Conservation (phyloP, 1,140 invertebrate species). For the Babylonia areolata region DNA sequence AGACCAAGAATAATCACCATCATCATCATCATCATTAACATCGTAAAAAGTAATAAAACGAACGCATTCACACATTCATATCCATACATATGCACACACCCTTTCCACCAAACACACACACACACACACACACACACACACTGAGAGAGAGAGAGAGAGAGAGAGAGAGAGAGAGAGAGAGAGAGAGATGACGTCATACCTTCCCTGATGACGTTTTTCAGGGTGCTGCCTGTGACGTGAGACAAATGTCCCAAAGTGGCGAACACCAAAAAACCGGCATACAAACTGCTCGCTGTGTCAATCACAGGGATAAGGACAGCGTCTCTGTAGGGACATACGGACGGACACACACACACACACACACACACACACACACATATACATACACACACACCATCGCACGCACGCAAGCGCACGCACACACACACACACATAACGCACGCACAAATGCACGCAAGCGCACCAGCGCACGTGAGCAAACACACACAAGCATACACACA, state of each 20-base stretch:
- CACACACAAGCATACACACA: too few species aligned
- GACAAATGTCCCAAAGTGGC: slow-evolving; percentile 73
- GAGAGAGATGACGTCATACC: slow-evolving; percentile 47
- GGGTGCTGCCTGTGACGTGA: slow-evolving; percentile 55
- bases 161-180: neutral
- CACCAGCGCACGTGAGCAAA: neutral
- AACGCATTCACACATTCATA: too few species aligned
- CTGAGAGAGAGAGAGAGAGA: neutral
- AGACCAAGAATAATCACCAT: too few species aligned
- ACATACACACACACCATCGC: neutral
- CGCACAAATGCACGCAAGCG: neutral
- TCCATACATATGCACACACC: too few species aligned
- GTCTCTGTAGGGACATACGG: slow-evolving; percentile 75
- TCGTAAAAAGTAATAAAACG: too few species aligned
- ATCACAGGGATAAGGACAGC: slow-evolving; percentile 94
- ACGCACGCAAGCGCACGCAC: too few species aligned
- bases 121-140: too few species aligned
- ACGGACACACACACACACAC: neutral
- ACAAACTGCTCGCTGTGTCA: slow-evolving; percentile 82
- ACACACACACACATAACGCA: neutral
- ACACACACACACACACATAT: neutral
- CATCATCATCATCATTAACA: too few species aligned
- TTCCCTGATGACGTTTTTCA: slow-evolving; percentile 64
- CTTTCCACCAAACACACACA: too few species aligned
- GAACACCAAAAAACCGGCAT: slow-evolving; percentile 73